phyloP scores from a whole-genome alignment of 2,797 vertebrate species.

The Cyprinodon diabolis region DNA sequence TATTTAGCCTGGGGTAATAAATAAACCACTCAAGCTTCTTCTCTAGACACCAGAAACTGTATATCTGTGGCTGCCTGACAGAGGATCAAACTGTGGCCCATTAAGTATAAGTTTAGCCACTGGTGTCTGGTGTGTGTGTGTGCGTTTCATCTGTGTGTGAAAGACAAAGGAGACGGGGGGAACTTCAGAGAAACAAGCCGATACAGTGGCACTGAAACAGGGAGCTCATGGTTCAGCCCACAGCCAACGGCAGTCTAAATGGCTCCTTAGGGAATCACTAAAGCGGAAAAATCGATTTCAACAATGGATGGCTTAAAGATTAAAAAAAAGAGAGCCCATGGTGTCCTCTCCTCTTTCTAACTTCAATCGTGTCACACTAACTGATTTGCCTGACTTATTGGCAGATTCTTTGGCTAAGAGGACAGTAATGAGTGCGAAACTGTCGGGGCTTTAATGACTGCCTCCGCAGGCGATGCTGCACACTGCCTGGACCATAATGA shows the following conservation, averaged over 20 bases:
- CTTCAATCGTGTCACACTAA: slow-evolving; percentile 48
- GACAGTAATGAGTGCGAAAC: slow-evolving; percentile 42
- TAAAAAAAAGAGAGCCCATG: slow-evolving; percentile 20
- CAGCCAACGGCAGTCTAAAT: slow-evolving; percentile 70
- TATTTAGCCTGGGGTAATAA: slow-evolving; percentile 43
- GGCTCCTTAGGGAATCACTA: slow-evolving; percentile 74
- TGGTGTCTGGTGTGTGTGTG: slow-evolving; percentile 26
- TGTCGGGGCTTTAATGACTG: slow-evolving; percentile 36
- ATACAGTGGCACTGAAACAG: slow-evolving; percentile 19
- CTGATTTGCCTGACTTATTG: slow-evolving; percentile 43
- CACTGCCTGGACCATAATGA: slow-evolving; percentile 9
- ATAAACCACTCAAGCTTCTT: slow-evolving; percentile 43
- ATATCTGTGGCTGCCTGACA: slow-evolving; percentile 60
- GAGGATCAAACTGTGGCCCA: slow-evolving; percentile 63
- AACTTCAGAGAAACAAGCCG: slow-evolving; percentile 12
- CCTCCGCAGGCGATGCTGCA: slow-evolving; percentile 17
- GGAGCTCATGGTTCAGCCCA: slow-evolving; percentile 53
- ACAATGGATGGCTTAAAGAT: slow-evolving; percentile 69
- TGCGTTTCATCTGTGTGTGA: not conserved
- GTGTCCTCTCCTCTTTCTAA: slow-evolving; percentile 52
- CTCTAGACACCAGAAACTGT: slow-evolving; percentile 50
- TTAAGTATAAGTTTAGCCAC: slow-evolving; percentile 59
- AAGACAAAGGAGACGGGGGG: slow-evolving; percentile 1
- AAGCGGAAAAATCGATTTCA: slow-evolving; percentile 75
- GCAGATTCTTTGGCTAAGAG: slow-evolving; percentile 51